Evolutionary conservation across 2,113 vertebrate species (phyloP).

Genomic region (Ploceus nigricollis): DNA sequence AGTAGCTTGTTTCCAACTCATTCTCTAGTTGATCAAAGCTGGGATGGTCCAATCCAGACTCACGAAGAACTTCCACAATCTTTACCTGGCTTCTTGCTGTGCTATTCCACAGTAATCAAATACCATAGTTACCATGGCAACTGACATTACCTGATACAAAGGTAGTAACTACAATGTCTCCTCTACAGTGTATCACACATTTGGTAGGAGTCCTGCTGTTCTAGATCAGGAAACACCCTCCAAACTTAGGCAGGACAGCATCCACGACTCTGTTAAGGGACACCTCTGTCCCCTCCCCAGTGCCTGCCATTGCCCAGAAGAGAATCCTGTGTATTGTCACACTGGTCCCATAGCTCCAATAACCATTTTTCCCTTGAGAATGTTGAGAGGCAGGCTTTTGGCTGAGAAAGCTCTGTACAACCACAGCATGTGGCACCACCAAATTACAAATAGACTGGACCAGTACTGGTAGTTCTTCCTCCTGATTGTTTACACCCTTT

Average conservation of each 20-base stretch:
- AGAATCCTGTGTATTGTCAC: not conserved
- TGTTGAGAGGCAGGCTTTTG: not conserved
- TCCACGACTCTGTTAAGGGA: not conserved
- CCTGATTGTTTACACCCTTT: slow-evolving; percentile 13
- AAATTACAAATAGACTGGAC: not conserved
- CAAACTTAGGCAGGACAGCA: not conserved
- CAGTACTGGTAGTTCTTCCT: not conserved
- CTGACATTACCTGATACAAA: not conserved
- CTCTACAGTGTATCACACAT: not conserved
- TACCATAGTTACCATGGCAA: not conserved
- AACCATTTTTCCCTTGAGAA: not conserved
- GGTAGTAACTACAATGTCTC: not conserved
- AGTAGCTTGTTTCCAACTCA: not conserved
- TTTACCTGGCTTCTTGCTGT: not conserved
- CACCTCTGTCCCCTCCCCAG: not conserved
- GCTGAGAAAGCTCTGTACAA: not conserved
- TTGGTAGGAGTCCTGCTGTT: not conserved
- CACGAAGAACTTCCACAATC: not conserved
- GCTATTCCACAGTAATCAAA: not conserved
- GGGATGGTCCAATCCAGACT: not conserved
- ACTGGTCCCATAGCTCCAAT: not conserved
- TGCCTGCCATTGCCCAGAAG: not conserved
- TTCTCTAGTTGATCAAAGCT: not conserved
- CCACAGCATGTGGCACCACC: not conserved
- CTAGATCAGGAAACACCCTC: not conserved